A percentile compares a stretch with the other conserved stretches of the same genome.
phyloP scores from a whole-genome alignment of 2,113 vertebrate genomes.

The Microtus ochrogaster region DNA sequence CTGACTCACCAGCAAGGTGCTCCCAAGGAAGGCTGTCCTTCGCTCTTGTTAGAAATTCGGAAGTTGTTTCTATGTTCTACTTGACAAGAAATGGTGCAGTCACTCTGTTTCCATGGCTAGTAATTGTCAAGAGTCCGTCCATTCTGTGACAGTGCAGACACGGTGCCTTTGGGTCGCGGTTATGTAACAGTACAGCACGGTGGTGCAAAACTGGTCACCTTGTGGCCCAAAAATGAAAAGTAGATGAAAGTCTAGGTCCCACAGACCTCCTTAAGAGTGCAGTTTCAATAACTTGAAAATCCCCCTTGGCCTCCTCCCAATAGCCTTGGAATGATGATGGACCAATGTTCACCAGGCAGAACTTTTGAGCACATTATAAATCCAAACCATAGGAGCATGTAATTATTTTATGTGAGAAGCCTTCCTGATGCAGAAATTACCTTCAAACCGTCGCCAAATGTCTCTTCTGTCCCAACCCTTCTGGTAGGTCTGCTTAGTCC shows the following conservation, averaged over 20 bases:
- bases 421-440: neutral
- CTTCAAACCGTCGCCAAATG: neutral
- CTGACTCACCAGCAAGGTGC: neutral
- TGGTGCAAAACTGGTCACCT: neutral
- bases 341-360: neutral
- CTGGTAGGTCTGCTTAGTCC: neutral
- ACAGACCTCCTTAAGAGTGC: neutral
- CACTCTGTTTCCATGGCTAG: neutral
- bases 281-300: too few relatives aligned
- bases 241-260: neutral
- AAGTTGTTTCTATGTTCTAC: neutral
- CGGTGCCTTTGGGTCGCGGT: neutral
- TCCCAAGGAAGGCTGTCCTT: neutral
- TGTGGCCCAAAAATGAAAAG: neutral
- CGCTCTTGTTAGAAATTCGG: conserved; percentile 16
- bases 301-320: neutral
- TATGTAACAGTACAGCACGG: neutral
- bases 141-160: neutral
- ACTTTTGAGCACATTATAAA: neutral
- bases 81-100: neutral
- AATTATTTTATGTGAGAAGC: neutral
- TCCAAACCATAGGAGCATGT: neutral
- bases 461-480: neutral
- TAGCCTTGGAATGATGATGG: neutral
- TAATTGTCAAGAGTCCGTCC: neutral